Evolutionary conservation across 2,797 vertebrate species (phyloP), one percentile per base, ranked within the genome.

Genomic region (Distichodus sexfasciatus): DNA sequence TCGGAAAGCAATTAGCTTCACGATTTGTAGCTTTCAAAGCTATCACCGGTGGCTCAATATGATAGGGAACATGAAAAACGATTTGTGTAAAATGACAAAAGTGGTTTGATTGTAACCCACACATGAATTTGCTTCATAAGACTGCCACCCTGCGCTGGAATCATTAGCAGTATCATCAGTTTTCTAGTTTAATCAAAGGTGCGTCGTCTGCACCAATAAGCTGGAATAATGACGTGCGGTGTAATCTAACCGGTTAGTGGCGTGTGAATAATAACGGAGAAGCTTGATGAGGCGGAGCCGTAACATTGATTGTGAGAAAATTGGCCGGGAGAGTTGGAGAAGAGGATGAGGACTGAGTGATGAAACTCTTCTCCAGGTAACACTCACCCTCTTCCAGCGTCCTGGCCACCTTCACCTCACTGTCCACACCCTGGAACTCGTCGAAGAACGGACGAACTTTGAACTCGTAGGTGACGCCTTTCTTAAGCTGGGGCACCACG

Each of bases 371-470:
- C 35, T 17, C 19, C 26, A 15, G 14, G 31, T n/a, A 26, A 63
- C 70, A 53, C 78, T 82, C 90, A 92, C 97, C 97, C 96, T 99
- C 97, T 86, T 99, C 97, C 81, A 97, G 85, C 2, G 97, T 99
- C 87, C 93, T 95, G 77, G 90, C 95, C 84, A 95, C 93, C 85
- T 96, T 97, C 69, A 98, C 91, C 83, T 99, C 97, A 3, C 97
- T 99, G 81, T 99, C 97, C 24, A 95, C 93, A 79, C 97, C 97
- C 86, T 97, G 95, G 90, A 99, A 99, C 80, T 98, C 97, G 46
- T 99, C 95, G 88, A 99, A 99, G 87, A 98, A 99, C 11, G 97
- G 97, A 11, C 94, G 94, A 71, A 96, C 92, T 86, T 99, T 99
- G 85, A 99, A 96, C 87, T 99, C 95, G 0, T 98, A 99, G 74